Conservation (phyloP, 2,113 vertebrate species). For the Barbus barbus region DNA sequence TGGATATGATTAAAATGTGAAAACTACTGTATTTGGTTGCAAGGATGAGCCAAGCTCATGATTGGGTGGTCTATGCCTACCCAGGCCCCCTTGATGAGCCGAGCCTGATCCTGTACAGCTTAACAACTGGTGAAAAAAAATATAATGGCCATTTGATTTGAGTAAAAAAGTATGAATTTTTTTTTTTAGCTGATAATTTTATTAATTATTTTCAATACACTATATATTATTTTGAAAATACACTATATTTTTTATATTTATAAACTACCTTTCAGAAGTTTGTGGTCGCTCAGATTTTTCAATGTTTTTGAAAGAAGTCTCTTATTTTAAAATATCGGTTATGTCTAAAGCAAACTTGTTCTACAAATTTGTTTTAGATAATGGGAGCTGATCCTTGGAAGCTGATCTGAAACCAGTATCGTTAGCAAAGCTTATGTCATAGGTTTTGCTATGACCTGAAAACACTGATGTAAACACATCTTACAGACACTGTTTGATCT, state of each 20-base stretch:
- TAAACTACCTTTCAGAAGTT: not conserved
- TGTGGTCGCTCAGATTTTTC: too few species aligned
- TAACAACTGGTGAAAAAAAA: not conserved
- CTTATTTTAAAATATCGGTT: not conserved
- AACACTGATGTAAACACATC: not conserved
- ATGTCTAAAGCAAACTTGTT: not conserved
- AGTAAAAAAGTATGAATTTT: not conserved
- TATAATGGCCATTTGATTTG: not conserved
- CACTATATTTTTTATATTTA: too few species aligned
- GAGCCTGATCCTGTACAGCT: not conserved
- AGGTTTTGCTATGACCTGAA: not conserved
- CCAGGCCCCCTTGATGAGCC: not conserved
- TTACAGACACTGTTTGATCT: not conserved
- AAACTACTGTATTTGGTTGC: not conserved
- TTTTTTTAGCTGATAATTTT: too few species aligned
- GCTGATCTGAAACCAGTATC: too few species aligned
- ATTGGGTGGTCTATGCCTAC: not conserved
- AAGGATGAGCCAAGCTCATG: not conserved
- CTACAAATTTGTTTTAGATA: not conserved
- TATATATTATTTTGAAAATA: too few species aligned
- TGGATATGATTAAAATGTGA: not conserved
- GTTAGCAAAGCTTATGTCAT: too few species aligned
- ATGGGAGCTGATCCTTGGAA: too few species aligned
- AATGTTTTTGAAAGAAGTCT: not conserved
- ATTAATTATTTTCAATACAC: too few species aligned